These are phyloP conservation scores for Hephaestus fuliginosus DNA, from an alignment of 2,797 vertebrate species.

Conservation along the genomic window DNA sequence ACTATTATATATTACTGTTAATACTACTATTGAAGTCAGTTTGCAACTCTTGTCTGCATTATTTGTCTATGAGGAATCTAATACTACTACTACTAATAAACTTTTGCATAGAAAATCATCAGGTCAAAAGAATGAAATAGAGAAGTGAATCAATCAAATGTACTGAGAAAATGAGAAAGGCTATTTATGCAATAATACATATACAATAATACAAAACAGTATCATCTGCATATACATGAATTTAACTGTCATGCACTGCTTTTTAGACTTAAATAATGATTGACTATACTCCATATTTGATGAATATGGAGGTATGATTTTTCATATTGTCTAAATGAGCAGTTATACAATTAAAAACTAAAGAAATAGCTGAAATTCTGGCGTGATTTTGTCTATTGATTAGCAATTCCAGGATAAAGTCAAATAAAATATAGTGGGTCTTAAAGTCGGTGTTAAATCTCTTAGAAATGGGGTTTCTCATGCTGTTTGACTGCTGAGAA, in stretches of 20 bases:
- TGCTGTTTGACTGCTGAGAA: not conserved
- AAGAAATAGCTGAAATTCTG: not conserved
- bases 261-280: not conserved
- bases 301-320: not conserved
- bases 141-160: not conserved
- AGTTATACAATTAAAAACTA: not conserved
- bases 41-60: not conserved
- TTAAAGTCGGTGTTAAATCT: not conserved
- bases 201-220: not conserved
- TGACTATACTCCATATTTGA: not conserved
- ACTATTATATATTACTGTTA: not conserved
- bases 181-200: too few species aligned
- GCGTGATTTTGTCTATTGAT: not conserved
- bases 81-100: not conserved
- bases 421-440: too few species aligned
- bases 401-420: too few species aligned
- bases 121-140: not conserved
- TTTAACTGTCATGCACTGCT: too few species aligned
- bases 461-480: not conserved
- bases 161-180: not conserved
- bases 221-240: conserved; percentile 9
- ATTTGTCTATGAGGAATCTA: not conserved
- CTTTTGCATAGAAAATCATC: too few species aligned
- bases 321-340: not conserved
- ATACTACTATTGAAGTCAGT: too few species aligned